These are phyloP conservation scores for Turdus rufiventris DNA, from an alignment of 2,113 vertebrate genomes.

Conservation along the genomic window DNA sequence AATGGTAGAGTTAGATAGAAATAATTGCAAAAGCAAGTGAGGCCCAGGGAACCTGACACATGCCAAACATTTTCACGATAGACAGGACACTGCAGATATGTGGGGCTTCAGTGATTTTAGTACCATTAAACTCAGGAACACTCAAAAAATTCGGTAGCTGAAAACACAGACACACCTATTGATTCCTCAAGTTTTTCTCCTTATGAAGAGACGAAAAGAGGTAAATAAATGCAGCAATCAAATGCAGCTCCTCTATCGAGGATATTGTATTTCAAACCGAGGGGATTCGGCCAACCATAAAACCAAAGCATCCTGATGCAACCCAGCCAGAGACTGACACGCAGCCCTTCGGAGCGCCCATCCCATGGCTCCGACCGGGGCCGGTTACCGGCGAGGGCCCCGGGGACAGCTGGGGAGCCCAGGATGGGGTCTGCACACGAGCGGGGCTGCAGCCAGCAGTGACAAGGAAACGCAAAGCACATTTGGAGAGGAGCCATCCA, in stretches of 20 bases:
- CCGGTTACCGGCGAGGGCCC: fast-evolving
- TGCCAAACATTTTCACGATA: background rate
- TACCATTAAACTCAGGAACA: background rate
- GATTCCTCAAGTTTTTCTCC: background rate
- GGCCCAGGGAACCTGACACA: background rate
- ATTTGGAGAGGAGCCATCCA: background rate
- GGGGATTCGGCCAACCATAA: background rate
- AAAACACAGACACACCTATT: background rate
- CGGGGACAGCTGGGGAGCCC: fast-evolving
- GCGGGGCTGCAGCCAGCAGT: background rate
- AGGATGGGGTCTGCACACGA: background rate
- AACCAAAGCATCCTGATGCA: background rate
- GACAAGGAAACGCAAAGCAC: background rate
- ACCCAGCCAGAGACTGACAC: background rate
- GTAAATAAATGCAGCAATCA: background rate
- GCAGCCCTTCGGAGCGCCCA: too few species aligned
- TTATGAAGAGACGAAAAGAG: background rate
- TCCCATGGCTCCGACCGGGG: background rate
- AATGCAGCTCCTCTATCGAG: background rate
- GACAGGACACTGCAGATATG: background rate
- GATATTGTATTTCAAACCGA: background rate
- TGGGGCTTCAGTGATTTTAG: background rate
- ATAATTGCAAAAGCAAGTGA: background rate
- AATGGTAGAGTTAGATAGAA: background rate
- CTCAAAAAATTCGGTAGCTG: background rate